These are phyloP conservation scores for Zoanthus sociatus DNA, from an alignment of 92 coral and sea anemone species.

Conservation along the genomic window DNA sequence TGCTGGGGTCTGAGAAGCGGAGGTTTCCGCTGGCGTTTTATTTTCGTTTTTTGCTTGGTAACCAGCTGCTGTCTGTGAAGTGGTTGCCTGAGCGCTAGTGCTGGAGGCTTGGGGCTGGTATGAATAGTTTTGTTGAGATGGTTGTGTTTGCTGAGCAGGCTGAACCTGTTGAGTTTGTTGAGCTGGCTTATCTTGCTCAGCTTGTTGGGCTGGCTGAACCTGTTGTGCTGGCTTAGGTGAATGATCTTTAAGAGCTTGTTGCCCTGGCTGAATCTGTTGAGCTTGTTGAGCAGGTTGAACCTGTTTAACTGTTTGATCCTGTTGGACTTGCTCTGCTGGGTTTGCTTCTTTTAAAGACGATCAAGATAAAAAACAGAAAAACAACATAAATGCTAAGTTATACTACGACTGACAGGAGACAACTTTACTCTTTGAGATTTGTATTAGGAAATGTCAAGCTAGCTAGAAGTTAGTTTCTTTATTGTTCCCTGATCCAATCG, in stretches of 20 bases:
- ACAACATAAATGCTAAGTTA: not conserved
- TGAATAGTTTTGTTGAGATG: not conserved
- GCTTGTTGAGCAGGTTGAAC: not conserved
- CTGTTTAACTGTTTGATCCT: not conserved
- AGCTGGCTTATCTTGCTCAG: not conserved
- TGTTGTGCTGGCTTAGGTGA: not conserved
- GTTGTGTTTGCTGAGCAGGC: not conserved
- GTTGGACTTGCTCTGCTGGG: not conserved
- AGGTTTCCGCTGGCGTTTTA: slow-evolving; percentile 7
- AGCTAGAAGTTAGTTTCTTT: no score
- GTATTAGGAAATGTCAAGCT: no score
- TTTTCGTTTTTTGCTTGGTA: slow-evolving; percentile 34
- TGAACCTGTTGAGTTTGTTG: not conserved
- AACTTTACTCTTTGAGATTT: no score
- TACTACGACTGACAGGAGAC: no score
- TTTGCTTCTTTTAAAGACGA: not conserved
- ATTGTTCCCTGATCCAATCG: no score
- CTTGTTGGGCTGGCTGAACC: not conserved
- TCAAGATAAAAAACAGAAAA: not conserved
- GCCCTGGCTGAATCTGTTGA: not conserved
- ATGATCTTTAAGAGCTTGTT: not conserved
- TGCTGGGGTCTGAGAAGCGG: not conserved
- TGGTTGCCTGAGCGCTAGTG: not conserved
- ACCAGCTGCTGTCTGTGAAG: slow-evolving; percentile 28
- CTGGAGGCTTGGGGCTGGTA: slow-evolving; percentile 14